These are phyloP conservation scores for Psettodes erumei DNA, from an alignment of 2,113 vertebrate genomes.

Conservation along the genomic window DNA sequence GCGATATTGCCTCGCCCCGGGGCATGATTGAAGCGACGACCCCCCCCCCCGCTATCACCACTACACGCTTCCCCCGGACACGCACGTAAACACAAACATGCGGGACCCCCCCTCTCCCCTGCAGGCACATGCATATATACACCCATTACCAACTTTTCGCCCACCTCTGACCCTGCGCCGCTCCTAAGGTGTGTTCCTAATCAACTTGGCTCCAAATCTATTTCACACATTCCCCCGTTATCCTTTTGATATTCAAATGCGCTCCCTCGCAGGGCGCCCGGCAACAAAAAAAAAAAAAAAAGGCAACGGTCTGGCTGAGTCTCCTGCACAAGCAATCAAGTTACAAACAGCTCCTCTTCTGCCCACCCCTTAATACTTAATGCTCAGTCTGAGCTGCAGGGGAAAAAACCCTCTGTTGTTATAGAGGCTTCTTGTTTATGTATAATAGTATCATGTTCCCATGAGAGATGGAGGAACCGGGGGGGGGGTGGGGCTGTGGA, in stretches of 20 bases:
- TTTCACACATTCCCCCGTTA: constrained; percentile 59
- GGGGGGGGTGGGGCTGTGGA: constrained; percentile 46
- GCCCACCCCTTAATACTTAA: constrained; percentile 36
- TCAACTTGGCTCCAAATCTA: constrained; percentile 46
- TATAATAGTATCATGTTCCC: constrained; percentile 66
- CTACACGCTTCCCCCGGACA: constrained; percentile 13
- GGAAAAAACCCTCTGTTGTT: constrained; percentile 21
- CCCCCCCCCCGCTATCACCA: constrained; percentile 8
- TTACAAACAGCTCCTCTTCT: constrained; percentile 42
- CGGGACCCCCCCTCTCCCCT: constrained; percentile 24
- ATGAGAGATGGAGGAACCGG: constrained; percentile 20
- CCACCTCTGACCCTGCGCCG: constrained; percentile 46
- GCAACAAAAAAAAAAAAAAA: constrained; percentile 65
- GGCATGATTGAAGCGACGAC: constrained; percentile 57
- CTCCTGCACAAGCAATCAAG: constrained; percentile 30
- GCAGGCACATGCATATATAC: constrained; percentile 3
- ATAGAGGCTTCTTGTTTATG: constrained; percentile 69
- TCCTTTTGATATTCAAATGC: constrained; percentile 75
- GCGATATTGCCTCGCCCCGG: constrained; percentile 65
- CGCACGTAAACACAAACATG: constrained; percentile 48
- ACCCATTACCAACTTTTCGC: constrained; percentile 25
- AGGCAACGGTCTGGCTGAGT: constrained; percentile 36
- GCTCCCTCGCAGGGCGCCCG: constrained; percentile 39
- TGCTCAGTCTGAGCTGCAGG: constrained; percentile 21
- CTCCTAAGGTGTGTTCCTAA: constrained; percentile 50